Conservation (phyloP, 2,113 vertebrate species). For the human region GRCh38 chr1:22824501-22825000, state of each 20-base stretch:
- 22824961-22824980: not conserved
- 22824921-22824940: not conserved
- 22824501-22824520: not conserved
- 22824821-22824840: slow-evolving; percentile 68
- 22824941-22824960: not conserved
- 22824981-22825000: not conserved
- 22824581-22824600: slow-evolving; percentile 6
- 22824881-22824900: slow-evolving; percentile 4
- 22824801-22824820: slow-evolving; percentile 77
- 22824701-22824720: slow-evolving; percentile 86
- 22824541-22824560: not conserved
- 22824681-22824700: slow-evolving; percentile 89
- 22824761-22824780: slow-evolving; percentile 90
- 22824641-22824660: slow-evolving; percentile 77
- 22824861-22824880: slow-evolving; percentile 49
- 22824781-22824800: slow-evolving; percentile 88
- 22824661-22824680: slow-evolving; percentile 82
- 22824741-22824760: slow-evolving; percentile 88
- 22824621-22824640: slow-evolving; percentile 49
- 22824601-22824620: slow-evolving; percentile 8
- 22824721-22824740: slow-evolving; percentile 86
- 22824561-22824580: not conserved
- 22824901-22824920: not conserved
- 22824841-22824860: slow-evolving; percentile 29
- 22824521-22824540: slow-evolving; percentile 56